A percentile compares a stretch with the other conserved stretches of the same genome.
These are phyloP conservation scores for Spialia ferax DNA, from an alignment of 2,888 invertebrate genomes.

Conservation along the genomic window DNA sequence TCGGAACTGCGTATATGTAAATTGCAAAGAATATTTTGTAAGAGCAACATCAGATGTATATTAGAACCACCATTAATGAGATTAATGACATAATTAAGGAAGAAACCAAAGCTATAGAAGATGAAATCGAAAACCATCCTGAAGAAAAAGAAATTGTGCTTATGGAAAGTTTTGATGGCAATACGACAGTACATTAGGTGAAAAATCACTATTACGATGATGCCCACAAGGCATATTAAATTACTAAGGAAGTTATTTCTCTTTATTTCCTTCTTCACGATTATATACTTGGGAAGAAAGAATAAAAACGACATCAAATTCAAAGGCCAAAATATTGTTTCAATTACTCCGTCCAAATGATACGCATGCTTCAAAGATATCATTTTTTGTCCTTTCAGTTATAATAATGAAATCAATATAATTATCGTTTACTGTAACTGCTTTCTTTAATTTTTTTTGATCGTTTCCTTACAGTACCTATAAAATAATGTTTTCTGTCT, in stretches of 20 bases:
- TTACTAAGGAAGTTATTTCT: conserved; percentile 3
- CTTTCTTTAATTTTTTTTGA: not conserved
- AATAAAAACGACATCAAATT: conserved; percentile 25
- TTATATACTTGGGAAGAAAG: conserved; percentile 15
- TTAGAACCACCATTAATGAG: conserved; percentile 17
- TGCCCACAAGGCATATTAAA: not conserved
- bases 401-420: not conserved
- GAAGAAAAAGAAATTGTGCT: not conserved
- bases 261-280: not conserved
- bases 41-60: conserved; percentile 9
- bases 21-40: conserved; percentile 13
- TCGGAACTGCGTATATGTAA: not conserved
- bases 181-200: not conserved
- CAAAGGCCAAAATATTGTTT: conserved; percentile 2
- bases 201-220: not conserved
- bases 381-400: not conserved
- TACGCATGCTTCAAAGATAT: not conserved
- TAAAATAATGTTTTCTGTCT: not conserved
- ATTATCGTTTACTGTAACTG: not conserved
- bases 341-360: conserved; percentile 10
- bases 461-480: not conserved
- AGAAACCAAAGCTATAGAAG: conserved; percentile 18
- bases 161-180: not conserved
- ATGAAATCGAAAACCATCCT: conserved; percentile 18
- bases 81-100: not conserved